Evolutionary conservation across 2,888 invertebrate genomes (phyloP).

Genomic region (Myathropa florea): DNA sequence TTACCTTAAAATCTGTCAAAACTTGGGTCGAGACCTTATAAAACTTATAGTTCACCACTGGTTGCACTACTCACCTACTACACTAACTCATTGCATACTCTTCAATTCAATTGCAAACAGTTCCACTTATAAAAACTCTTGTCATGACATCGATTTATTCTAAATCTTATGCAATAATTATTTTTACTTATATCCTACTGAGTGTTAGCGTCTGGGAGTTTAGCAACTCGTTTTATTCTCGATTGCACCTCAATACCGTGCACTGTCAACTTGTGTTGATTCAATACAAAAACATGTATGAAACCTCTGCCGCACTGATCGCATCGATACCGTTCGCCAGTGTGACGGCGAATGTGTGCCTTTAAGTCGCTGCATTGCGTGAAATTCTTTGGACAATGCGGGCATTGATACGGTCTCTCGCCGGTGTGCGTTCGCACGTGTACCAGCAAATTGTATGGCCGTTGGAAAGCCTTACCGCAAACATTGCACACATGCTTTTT

Average conservation of each 20-base stretch:
- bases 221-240: slow-evolving; percentile 76
- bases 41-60: too few relatives aligned
- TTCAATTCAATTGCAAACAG: not conserved
- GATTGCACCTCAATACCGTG: slow-evolving; percentile 77
- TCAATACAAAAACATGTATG: slow-evolving; percentile 80
- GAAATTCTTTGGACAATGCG: slow-evolving; percentile 82
- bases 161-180: not conserved
- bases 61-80: too few relatives aligned
- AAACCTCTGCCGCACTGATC: slow-evolving; percentile 80
- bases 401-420: slow-evolving; percentile 81
- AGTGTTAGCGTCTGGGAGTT: slow-evolving; percentile 69
- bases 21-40: too few relatives aligned
- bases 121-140: not conserved
- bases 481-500: slow-evolving; percentile 82
- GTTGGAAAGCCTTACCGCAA: slow-evolving; percentile 79
- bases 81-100: too few relatives aligned
- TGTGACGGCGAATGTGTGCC: slow-evolving; percentile 82
- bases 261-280: slow-evolving; percentile 81
- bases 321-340: slow-evolving; percentile 82
- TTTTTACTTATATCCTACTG: slow-evolving; percentile 2
- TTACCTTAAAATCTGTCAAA: too few relatives aligned
- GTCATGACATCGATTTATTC: not conserved
- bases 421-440: slow-evolving; percentile 83
- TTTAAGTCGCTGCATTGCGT: slow-evolving; percentile 83
- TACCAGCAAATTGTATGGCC: slow-evolving; percentile 82